Evolutionary conservation across 2,888 invertebrate species (phyloP).

Genomic region (Platerodrilus igneus): DNA sequence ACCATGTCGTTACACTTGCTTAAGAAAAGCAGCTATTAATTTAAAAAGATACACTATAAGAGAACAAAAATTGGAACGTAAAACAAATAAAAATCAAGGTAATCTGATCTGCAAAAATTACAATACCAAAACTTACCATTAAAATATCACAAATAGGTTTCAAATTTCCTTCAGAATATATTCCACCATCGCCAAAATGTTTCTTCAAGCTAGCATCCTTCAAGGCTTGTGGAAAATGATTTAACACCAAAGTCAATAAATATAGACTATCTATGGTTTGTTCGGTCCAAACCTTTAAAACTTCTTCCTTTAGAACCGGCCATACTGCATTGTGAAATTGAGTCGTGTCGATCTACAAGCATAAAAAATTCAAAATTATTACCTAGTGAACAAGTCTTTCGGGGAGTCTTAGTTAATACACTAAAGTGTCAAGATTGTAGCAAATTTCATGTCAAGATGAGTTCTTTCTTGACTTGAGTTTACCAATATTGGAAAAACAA

Average conservation of each 20-base stretch:
- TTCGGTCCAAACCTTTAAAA: conserved; percentile 59
- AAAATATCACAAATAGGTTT: conserved; percentile 55
- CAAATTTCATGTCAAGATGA: too few relatives aligned
- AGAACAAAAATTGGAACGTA: too few relatives aligned
- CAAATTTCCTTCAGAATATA: conserved; percentile 58
- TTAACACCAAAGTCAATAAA: conserved; percentile 50
- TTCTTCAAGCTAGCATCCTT: conserved; percentile 54
- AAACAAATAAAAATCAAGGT: too few relatives aligned
- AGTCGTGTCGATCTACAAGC: conserved; percentile 50
- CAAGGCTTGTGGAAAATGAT: conserved; percentile 51
- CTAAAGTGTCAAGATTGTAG: too few relatives aligned
- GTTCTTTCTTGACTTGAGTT: too few relatives aligned
- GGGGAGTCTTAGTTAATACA: too few relatives aligned
- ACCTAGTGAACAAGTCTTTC: too few relatives aligned
- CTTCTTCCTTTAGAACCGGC: conserved; percentile 56
- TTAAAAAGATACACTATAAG: too few relatives aligned
- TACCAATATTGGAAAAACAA: too few relatives aligned
- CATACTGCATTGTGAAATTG: conserved; percentile 57
- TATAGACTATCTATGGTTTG: conserved; percentile 63
- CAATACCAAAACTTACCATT: conserved; percentile 55
- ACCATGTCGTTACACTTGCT: too few relatives aligned
- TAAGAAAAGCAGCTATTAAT: too few relatives aligned
- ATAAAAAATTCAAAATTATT: conserved; percentile 5
- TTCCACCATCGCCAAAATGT: conserved; percentile 53
- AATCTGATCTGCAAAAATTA: too few relatives aligned